phyloP scores from a whole-genome alignment of 2,888 invertebrate species.

The Drosophila neonasuta region DNA sequence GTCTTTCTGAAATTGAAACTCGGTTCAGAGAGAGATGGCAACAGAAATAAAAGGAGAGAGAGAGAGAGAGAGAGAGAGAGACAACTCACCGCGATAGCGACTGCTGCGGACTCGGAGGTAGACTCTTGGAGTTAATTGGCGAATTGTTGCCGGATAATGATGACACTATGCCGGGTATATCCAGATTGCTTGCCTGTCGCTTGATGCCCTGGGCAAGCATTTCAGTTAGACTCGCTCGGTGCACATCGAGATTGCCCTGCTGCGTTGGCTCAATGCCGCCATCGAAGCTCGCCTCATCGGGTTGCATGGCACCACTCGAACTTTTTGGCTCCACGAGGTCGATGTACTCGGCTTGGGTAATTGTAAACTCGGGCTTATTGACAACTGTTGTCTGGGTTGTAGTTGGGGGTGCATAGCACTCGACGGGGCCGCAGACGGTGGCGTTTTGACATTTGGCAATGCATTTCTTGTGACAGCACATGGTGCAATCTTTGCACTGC shows the following conservation, averaged over 20 bases:
- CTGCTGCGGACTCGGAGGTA: slow-evolving; percentile 90
- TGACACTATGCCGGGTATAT: slow-evolving; percentile 85
- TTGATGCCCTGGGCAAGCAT: slow-evolving; percentile 85
- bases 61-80: too few relatives aligned
- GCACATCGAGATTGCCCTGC: slow-evolving; percentile 63
- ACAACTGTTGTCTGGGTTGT: slow-evolving; percentile 14
- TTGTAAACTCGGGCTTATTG: slow-evolving; percentile 83
- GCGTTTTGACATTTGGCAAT: slow-evolving; percentile 91
- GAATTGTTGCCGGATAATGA: slow-evolving; percentile 78
- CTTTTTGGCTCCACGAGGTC: slow-evolving; percentile 58
- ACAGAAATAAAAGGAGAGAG: too few relatives aligned
- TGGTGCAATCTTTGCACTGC: slow-evolving; percentile 93
- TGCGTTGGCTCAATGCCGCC: slow-evolving; percentile 25
- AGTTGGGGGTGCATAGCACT: slow-evolving; percentile 68
- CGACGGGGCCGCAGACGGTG: slow-evolving; percentile 85
- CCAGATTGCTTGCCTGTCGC: slow-evolving; percentile 86
- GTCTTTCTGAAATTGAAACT: slow-evolving; percentile 83
- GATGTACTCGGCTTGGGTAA: slow-evolving; percentile 80
- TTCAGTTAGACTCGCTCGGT: slow-evolving; percentile 81
- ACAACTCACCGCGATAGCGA: slow-evolving; percentile 85
- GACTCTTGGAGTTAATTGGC: slow-evolving; percentile 84
- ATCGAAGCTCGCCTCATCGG: slow-evolving; percentile 23
- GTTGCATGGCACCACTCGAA: slow-evolving; percentile 7
- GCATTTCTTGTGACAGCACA: slow-evolving; percentile 98
- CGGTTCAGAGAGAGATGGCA: background rate